Evolutionary conservation across 2,888 invertebrate genomes (phyloP), one percentile per base, ranked within the genome.

Genomic region (Drosophila glabriapex): DNA sequence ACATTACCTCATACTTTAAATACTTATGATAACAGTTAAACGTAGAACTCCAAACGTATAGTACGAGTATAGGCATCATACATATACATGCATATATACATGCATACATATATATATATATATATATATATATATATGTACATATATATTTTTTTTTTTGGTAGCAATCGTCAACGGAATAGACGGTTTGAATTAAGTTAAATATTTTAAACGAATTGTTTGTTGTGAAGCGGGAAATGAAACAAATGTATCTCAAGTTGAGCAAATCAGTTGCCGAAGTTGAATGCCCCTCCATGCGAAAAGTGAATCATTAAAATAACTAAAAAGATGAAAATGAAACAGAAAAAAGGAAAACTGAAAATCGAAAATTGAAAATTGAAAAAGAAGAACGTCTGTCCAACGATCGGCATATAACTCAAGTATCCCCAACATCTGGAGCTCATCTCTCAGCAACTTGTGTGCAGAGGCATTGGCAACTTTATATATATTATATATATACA

Each of bases 1-100:
- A 79, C 91, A 90, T 91, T 90, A 91, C 91, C 90, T 90, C 90
- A 90, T 91, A 91, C 81, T 90, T 90, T 91, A 90, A 89, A 87
- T 81, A 88, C 88, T 83, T 87, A 86, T 88, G 82, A 86, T 76
- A 85, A 87, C 75, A 67, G 77, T 84, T 84, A 87, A 82, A 73
- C 59, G 80, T 84, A 84, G 85, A 79, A 70, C 64, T 73, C 62
- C 60, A 71, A 68, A 71, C 84, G 69, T 79, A 71, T 67, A 50
- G 50, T 67, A 77, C 55, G 61, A 59, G 50, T 64, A 68, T 78
- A 76, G 68, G 61, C 70, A 61, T 31, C 63, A 58, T 55, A 76
- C 39, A 74, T 46, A 70, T 58, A 62, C 28, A 69, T 19, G 41
- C 10, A 64, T 61, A 65, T 9, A 56, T 60, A 52, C 1, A 64